Evolutionary conservation across 1,140 invertebrate species (phyloP).

Genomic region (Brachystomella parvula): DNA sequence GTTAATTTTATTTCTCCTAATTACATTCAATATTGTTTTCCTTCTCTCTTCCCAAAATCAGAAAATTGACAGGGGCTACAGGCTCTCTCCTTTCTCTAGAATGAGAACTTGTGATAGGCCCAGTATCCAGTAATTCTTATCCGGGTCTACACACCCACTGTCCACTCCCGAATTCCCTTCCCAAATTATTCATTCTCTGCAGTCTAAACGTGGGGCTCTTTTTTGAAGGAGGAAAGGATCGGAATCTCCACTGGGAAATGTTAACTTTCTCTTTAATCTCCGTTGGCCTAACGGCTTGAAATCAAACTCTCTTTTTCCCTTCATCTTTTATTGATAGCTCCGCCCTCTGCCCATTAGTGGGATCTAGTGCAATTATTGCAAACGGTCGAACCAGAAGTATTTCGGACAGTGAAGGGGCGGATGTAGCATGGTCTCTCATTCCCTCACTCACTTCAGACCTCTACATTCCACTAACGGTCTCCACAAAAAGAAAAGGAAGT

Average conservation of each 20-base stretch:
- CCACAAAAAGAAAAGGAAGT: not conserved
- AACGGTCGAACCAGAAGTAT: not conserved
- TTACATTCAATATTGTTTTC: not conserved
- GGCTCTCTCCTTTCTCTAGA: too few species aligned
- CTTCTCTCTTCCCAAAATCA: not conserved
- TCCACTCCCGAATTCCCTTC: not conserved
- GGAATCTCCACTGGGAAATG: not conserved
- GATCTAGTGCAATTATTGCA: not conserved
- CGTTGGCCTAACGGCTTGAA: not conserved
- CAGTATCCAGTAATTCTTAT: not conserved
- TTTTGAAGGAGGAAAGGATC: not conserved
- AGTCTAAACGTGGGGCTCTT: not conserved
- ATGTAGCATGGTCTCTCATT: not conserved
- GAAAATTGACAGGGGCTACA: constrained; percentile 9
- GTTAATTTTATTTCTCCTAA: constrained; percentile 4
- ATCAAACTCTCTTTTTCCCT: constrained; percentile 1
- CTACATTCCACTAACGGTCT: not conserved
- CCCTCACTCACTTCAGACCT: not conserved
- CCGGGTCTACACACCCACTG: not conserved
- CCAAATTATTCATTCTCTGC: not conserved
- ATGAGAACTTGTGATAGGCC: too few species aligned
- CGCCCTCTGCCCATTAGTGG: constrained; percentile 1
- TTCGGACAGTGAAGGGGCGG: not conserved
- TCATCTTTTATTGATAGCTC: constrained; percentile 10
- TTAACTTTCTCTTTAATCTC: not conserved